phyloP scores from a whole-genome alignment of 2,113 vertebrate species.

The Reinhardtius hippoglossoides region DNA sequence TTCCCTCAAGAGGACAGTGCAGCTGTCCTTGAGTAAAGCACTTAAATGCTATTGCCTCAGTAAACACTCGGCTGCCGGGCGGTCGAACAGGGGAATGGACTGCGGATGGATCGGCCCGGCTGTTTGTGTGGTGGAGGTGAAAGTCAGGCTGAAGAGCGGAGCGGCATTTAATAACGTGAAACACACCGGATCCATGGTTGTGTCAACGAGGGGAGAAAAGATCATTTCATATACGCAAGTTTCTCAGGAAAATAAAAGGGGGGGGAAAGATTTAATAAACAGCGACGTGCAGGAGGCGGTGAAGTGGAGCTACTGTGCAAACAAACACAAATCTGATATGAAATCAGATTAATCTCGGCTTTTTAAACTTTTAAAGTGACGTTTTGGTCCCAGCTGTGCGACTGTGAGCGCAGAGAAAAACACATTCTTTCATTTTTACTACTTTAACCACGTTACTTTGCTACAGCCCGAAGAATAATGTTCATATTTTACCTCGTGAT shows the following conservation, averaged over 20 bases:
- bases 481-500: background rate
- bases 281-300: no score
- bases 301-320: no score
- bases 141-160: background rate
- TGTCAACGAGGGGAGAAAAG: background rate
- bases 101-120: slow-evolving; percentile 17
- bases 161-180: slow-evolving; percentile 15
- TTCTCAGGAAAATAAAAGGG: background rate
- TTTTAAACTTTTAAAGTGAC: no score
- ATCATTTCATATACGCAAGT: background rate
- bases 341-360: no score
- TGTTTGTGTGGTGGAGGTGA: slow-evolving; percentile 5
- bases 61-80: slow-evolving; percentile 59
- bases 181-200: slow-evolving; percentile 3
- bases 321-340: no score
- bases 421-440: background rate
- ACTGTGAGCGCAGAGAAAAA: background rate
- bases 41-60: slow-evolving; percentile 76
- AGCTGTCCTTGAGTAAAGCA: slow-evolving; percentile 80
- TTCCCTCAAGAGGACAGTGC: slow-evolving; percentile 70
- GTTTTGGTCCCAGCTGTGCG: no score
- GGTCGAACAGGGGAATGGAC: slow-evolving; percentile 33
- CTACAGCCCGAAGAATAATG: background rate
- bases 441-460: no score
- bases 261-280: background rate